Percentiles rank a stretch among this genome's conserved stretches.
Conservation (phyloP, 2,797 vertebrate species). For the Phoxinus dragarum region DNA sequence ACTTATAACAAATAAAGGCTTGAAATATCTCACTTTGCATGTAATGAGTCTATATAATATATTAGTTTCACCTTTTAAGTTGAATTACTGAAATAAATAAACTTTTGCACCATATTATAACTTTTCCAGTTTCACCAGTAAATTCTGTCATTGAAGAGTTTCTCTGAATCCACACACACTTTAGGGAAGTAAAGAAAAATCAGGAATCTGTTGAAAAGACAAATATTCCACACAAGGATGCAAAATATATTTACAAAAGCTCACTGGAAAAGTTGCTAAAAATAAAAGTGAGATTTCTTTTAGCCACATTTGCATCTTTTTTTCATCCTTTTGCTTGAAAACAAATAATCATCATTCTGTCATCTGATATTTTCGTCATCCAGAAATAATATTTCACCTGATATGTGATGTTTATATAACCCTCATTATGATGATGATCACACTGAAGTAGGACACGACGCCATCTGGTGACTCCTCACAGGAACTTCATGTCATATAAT, state of each 20-base stretch:
- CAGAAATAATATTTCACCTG: slow-evolving; percentile 21
- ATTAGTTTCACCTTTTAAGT: no score
- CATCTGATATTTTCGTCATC: not conserved
- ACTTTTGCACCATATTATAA: not conserved
- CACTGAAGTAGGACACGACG: not conserved
- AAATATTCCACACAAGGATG: not conserved
- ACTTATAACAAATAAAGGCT: no score
- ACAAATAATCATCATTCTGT: not conserved
- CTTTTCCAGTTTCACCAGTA: not conserved
- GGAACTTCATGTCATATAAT: not conserved
- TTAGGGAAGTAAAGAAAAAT: not conserved
- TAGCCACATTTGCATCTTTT: not conserved
- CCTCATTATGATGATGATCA: not conserved
- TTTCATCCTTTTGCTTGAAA: not conserved
- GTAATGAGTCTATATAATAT: no score
- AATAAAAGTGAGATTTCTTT: not conserved
- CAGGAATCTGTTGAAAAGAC: not conserved
- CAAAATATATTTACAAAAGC: not conserved
- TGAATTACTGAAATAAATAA: no score
- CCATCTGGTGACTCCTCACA: not conserved
- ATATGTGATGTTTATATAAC: slow-evolving; percentile 14
- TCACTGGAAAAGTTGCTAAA: not conserved
- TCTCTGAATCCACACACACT: not conserved
- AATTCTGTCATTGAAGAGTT: not conserved
- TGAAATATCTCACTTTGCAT: no score